Percentiles rank a stretch among this genome's conserved stretches.
These are phyloP conservation scores for Psettodes erumei DNA, from an alignment of 2,113 vertebrate species.

Conservation along the genomic window DNA sequence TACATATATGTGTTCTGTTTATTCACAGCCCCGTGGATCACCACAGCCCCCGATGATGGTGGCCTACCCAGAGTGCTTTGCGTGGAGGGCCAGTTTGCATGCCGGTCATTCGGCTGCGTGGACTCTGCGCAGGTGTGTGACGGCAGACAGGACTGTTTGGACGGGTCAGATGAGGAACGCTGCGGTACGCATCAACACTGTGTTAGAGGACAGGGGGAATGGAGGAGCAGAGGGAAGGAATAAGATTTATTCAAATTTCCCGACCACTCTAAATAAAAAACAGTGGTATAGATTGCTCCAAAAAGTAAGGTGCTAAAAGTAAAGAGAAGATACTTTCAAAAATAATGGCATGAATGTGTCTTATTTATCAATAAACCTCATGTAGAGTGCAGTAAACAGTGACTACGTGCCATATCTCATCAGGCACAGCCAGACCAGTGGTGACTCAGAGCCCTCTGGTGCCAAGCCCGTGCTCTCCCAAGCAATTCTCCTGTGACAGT, in stretches of 20 bases:
- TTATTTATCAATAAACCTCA: no score
- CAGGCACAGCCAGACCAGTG: slow-evolving; percentile 62
- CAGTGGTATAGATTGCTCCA: not conserved
- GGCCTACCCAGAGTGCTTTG: slow-evolving; percentile 79
- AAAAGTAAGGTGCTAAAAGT: not conserved
- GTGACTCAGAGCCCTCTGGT: slow-evolving; percentile 49
- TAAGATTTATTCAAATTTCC: not conserved
- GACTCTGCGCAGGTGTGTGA: slow-evolving; percentile 83
- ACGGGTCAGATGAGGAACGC: slow-evolving; percentile 84
- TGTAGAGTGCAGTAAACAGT: no score
- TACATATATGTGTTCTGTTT: not conserved
- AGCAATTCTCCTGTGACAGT: slow-evolving; percentile 85
- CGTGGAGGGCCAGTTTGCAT: slow-evolving; percentile 81
- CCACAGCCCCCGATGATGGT: slow-evolving; percentile 30
- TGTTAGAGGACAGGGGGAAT: not conserved
- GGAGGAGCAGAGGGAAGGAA: not conserved
- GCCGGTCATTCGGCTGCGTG: slow-evolving; percentile 83
- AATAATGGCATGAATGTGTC: not conserved
- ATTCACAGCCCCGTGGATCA: slow-evolving; percentile 50
- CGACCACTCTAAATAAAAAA: not conserved
- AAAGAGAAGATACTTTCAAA: not conserved
- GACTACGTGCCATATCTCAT: not conserved
- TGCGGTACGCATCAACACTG: slow-evolving; percentile 79
- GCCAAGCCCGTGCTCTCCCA: slow-evolving; percentile 82
- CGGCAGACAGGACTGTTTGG: slow-evolving; percentile 82